A percentile compares a stretch with the other conserved stretches of the same genome.
These are phyloP conservation scores for Mesitornis unicolor DNA, from an alignment of 2,113 vertebrate species.

Conservation along the genomic window DNA sequence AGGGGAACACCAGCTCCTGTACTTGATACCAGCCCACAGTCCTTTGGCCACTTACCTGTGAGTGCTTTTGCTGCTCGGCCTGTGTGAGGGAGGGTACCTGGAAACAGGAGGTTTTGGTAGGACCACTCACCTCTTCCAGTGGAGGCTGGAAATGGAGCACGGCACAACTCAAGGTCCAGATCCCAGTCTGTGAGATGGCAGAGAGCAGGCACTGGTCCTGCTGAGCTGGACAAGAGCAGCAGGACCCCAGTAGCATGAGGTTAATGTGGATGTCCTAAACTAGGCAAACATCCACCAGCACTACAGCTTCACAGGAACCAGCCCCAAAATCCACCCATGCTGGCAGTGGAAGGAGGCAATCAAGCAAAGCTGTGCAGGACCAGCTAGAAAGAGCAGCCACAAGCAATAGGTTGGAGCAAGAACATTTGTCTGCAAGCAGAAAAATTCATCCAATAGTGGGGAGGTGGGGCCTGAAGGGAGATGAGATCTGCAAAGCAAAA, in stretches of 20 bases:
- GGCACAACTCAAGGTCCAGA: accelerated
- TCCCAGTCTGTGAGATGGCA: accelerated
- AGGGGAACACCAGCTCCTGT: background rate
- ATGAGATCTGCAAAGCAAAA: background rate
- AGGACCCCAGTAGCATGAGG: background rate
- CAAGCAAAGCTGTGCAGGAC: background rate
- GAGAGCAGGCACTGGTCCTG: background rate
- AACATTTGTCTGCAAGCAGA: background rate
- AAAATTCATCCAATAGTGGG: background rate
- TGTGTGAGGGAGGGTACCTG: background rate
- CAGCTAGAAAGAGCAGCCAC: background rate
- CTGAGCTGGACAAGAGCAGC: background rate
- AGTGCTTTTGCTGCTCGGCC: background rate
- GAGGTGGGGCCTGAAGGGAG: background rate
- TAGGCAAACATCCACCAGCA: background rate
- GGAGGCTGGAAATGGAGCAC: background rate
- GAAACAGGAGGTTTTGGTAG: accelerated
- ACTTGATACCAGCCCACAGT: background rate
- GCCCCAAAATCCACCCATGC: background rate
- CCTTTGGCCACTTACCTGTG: background rate
- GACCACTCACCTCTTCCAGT: background rate
- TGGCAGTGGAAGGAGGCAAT: no score
- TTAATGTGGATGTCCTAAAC: background rate
- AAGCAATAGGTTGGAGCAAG: background rate
- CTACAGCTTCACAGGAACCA: background rate